Evolutionary conservation across 2,797 vertebrate genomes (phyloP), one percentile per base, ranked within the genome.

Genomic region (Acrocephalus scirpaceus): DNA sequence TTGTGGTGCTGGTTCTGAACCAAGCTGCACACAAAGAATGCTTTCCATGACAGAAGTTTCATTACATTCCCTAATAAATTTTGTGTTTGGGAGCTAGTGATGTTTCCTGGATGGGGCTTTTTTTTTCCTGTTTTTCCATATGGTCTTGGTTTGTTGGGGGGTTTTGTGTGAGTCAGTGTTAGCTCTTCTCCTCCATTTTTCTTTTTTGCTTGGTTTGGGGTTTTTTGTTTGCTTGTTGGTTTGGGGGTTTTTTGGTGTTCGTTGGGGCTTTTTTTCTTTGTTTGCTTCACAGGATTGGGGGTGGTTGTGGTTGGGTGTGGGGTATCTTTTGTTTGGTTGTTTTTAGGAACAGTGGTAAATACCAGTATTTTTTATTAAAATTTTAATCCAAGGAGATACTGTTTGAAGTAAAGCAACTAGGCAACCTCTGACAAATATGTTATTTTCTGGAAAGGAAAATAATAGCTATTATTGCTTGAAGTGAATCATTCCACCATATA

Each of bases 81-180:
- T 38, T 44, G 16, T 11, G 8, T 2, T 58, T 19, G 13, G 18
- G 14, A 34, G 7, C 17, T 30, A 44, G 32, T 29, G 26, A 23
- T 38, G 25, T 51, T 62, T 74, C 50, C 44, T 5, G 11, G 20
- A 71, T n/a, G 26, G 9, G 23, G 25, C 8, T 25, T 70, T 66
- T 70, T 66, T 50, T 34, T 26, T 1, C 34, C 22, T 60, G 16
- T 10, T 83, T 67, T 40, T 9, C 13, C 26, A 23, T 20, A 9
- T 48, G 19, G 9, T 38, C 88, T 61, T 83, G 26, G 19, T 65
- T 50, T 58, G 16, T 13, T 29, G 26, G 7, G 14, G 10, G 7
- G 1, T 7, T n/a, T 45, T 75, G 21, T 32, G 10, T 29, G 7
- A 27, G 13, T 50, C 0, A 0, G 19, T 45, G 20, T 21, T 44